Evolutionary conservation across 2,888 invertebrate genomes (phyloP).

Genomic region (Pterobdella sp.): DNA sequence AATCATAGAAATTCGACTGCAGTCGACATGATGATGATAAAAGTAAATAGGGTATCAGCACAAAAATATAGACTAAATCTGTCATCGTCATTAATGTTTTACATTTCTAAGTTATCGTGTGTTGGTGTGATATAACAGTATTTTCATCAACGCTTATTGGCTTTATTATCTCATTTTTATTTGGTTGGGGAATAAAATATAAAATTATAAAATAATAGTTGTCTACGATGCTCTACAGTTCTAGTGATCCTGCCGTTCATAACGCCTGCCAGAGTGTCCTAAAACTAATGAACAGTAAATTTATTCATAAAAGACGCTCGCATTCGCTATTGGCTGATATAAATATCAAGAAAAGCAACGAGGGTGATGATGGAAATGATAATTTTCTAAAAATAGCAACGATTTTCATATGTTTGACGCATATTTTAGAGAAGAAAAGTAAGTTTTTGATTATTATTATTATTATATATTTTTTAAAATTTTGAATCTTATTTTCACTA

Average conservation of each 20-base stretch:
- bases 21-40: too few relatives aligned
- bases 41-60: too few relatives aligned
- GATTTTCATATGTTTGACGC: conserved; percentile 71
- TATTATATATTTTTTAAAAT: not conserved
- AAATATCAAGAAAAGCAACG: conserved; percentile 58
- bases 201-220: too few relatives aligned
- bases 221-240: conserved; percentile 37
- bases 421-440: conserved; percentile 61
- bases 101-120: too few relatives aligned
- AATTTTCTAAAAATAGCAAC: conserved; percentile 73
- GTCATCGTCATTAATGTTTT: too few relatives aligned
- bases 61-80: too few relatives aligned
- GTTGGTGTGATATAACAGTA: too few relatives aligned
- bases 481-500: not conserved
- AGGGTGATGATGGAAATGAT: conserved; percentile 53
- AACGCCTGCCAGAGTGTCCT: conserved; percentile 53
- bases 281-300: conserved; percentile 59
- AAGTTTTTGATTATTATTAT: conserved; percentile 26
- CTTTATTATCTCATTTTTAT: too few relatives aligned
- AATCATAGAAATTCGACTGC: too few relatives aligned
- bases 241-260: conserved; percentile 43
- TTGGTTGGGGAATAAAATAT: too few relatives aligned
- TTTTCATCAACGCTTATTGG: too few relatives aligned
- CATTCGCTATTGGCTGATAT: conserved; percentile 58
- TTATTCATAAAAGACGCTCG: not conserved